Conservation (phyloP, 2,888 invertebrate genomes). For the Conomelus anceps region DNA sequence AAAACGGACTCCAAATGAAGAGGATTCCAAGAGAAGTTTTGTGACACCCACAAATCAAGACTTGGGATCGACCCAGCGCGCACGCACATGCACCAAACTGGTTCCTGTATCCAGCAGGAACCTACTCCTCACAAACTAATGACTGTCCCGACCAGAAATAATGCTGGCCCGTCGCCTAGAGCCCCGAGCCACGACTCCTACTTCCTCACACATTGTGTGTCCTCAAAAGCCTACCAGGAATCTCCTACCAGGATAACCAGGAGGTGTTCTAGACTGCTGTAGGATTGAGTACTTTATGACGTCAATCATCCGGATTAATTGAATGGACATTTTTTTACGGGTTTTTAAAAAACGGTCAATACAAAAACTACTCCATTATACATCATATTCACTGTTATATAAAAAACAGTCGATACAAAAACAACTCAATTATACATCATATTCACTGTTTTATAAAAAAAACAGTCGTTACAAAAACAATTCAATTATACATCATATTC, state of each 20-base stretch:
- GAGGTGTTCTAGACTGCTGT: neutral
- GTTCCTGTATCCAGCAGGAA: neutral
- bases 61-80: neutral
- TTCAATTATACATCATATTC: too few relatives aligned
- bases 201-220: neutral
- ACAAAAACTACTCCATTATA: too few relatives aligned
- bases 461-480: too few relatives aligned
- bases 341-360: too few relatives aligned
- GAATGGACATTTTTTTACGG: too few relatives aligned
- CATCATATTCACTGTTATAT: too few relatives aligned
- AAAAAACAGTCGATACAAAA: too few relatives aligned
- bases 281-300: too few relatives aligned
- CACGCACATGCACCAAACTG: neutral
- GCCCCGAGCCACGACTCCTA: neutral
- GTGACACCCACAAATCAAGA: neutral
- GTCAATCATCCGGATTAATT: too few relatives aligned
- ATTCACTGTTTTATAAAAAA: too few relatives aligned
- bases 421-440: too few relatives aligned
- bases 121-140: neutral
- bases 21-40: neutral
- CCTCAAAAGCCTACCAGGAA: neutral
- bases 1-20: neutral
- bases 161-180: neutral
- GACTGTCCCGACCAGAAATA: neutral
- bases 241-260: too few relatives aligned